Evolutionary conservation across 2,797 vertebrate species (phyloP).

Genomic region (Cyprinella venusta): DNA sequence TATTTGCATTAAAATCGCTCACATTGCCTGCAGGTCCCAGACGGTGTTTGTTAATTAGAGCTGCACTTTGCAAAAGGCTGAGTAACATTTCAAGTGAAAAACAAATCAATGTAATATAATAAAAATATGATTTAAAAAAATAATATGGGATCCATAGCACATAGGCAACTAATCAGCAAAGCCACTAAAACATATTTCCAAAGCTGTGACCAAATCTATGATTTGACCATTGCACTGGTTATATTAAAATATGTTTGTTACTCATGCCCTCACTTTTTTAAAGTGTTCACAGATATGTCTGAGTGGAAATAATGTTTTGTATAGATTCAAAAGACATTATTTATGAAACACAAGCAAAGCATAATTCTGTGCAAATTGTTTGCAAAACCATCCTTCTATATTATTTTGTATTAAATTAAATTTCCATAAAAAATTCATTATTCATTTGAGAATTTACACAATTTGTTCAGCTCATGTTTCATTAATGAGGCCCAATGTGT

Average conservation of each 20-base stretch:
- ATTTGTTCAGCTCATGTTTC: slow-evolving; percentile 18
- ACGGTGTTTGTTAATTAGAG: slow-evolving; percentile 22
- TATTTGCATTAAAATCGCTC: neutral
- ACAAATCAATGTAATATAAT: neutral
- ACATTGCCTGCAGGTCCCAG: slow-evolving; percentile 9
- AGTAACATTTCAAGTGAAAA: neutral
- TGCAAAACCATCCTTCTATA: neutral
- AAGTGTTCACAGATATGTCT: neutral
- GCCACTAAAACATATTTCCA: too few relatives aligned
- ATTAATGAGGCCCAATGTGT: slow-evolving; percentile 3
- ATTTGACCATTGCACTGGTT: neutral
- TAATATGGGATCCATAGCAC: neutral
- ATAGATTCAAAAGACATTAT: neutral
- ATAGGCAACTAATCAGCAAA: too few relatives aligned
- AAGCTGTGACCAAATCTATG: too few relatives aligned
- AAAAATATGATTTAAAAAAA: neutral
- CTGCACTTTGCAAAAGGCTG: neutral
- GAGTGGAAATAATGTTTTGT: neutral
- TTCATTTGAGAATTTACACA: neutral
- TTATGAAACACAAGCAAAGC: neutral
- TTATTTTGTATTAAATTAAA: neutral
- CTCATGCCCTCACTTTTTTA: neutral
- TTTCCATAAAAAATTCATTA: neutral
- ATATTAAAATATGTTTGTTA: neutral
- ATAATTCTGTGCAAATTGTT: neutral